These are phyloP conservation scores for Rhadina sibilatrix DNA, from an alignment of 2,113 vertebrate genomes.

Conservation along the genomic window DNA sequence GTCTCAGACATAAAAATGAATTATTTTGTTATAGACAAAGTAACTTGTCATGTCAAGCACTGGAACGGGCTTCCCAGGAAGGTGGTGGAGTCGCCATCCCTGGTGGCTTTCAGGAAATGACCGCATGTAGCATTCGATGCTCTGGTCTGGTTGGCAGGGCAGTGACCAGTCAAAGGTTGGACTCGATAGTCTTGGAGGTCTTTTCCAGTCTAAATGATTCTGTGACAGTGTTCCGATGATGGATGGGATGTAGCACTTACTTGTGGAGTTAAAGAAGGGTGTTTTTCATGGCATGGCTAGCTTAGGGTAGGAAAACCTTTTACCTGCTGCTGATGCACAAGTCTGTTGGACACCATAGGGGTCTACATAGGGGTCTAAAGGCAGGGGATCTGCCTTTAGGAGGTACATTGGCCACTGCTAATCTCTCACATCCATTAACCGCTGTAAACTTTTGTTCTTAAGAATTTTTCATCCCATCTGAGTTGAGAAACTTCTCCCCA, in stretches of 20 bases:
- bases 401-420: neutral
- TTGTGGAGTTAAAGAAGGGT: neutral
- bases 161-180: neutral
- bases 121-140: rapidly evolving
- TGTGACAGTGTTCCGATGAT: neutral
- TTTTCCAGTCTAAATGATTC: neutral
- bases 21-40: neutral
- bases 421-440: neutral
- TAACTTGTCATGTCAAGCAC: neutral
- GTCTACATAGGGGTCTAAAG: too few relatives aligned
- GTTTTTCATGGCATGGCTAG: neutral
- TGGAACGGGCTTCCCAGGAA: neutral
- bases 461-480: neutral
- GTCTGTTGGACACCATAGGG: neutral
- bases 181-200: neutral
- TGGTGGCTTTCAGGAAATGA: neutral
- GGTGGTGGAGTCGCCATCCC: neutral
- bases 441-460: neutral
- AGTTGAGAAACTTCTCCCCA: neutral
- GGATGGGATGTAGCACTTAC: neutral
- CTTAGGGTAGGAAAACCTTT: neutral
- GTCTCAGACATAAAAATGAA: neutral
- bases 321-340: neutral
- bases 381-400: neutral
- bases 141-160: neutral